Evolutionary conservation across 2,888 invertebrate genomes (phyloP).

Genomic region (Diloba caeruleocephala): DNA sequence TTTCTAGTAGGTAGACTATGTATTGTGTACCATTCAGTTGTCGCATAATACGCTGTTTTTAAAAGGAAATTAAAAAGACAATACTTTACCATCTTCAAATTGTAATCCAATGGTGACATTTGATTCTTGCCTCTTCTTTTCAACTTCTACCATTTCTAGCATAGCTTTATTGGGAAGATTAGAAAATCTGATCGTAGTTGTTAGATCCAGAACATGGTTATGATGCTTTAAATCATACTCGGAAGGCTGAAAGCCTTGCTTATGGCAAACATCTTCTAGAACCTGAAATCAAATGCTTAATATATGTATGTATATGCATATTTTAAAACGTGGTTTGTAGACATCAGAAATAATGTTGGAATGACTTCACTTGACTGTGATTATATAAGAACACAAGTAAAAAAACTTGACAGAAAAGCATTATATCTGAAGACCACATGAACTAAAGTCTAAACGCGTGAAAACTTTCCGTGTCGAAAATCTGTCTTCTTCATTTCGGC

Average conservation of each 20-base stretch:
- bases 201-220: conserved; percentile 93
- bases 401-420: no score
- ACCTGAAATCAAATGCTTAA: conserved; percentile 84
- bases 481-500: no score
- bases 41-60: no score
- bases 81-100: conserved; percentile 91
- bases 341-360: no score
- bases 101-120: conserved; percentile 93
- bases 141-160: conserved; percentile 94
- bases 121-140: conserved; percentile 90
- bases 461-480: no score
- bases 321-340: neutral
- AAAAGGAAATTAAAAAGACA: neutral
- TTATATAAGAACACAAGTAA: no score
- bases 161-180: conserved; percentile 97
- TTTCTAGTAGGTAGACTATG: no score
- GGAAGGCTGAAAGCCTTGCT: conserved; percentile 92
- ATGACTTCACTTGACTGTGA: no score
- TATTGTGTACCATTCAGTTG: no score
- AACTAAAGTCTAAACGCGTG: no score
- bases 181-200: conserved; percentile 94
- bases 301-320: neutral
- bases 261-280: conserved; percentile 95
- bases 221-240: conserved; percentile 95
- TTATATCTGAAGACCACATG: no score